Base-by-base conservation (phyloP, 2,888 invertebrate species). In the Timema cristinae region DNA sequence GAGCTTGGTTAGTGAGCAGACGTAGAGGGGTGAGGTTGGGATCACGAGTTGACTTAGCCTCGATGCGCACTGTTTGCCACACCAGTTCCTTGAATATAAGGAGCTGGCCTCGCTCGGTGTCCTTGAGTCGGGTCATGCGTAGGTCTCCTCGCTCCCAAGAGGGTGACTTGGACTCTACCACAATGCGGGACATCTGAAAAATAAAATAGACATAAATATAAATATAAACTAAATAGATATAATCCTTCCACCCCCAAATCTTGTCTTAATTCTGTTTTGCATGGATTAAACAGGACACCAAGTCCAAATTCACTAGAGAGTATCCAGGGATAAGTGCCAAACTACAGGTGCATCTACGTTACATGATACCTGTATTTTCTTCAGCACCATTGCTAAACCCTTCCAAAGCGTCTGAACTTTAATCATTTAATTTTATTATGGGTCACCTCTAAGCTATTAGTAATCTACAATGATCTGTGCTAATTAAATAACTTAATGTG, bases 31-130 rank as follows among this genome's bases (percentile, higher is more conserved):
- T 95, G 70, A 95, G 83, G 74, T 89, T 88, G 77, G 86, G 86
- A 80, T 91, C 91, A 79, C 88, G 87, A 68, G 91, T 91, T 73
- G 95, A 94, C 79, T 90, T 92, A 11, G 98, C 98, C 83, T 98
- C 98, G 79, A 98, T 93, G 75, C 97, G 87, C 32, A 98, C 90
- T 69, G 95, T 95, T 83, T 98, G 97, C 98, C 99, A 99, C 80
- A 94, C 93, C 71, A 98, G 84, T 84, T 96, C 94, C 86, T 99
- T 99, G 84, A 98, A 99, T 80, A 98, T 93, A 76, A 99, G 87
- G 76, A 98, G 86, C 79, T 97, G 94, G 61, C 95, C 95, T 75
- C 91, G 90, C 75, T 91, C 90, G 5, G 92, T 88, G 80, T 97
- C 96, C 83, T 97, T 95, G 77, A 99, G 87, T 78, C 97, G 89